Evolutionary conservation across 2,888 invertebrate genomes (phyloP).

Genomic region (Noctua pronuba): DNA sequence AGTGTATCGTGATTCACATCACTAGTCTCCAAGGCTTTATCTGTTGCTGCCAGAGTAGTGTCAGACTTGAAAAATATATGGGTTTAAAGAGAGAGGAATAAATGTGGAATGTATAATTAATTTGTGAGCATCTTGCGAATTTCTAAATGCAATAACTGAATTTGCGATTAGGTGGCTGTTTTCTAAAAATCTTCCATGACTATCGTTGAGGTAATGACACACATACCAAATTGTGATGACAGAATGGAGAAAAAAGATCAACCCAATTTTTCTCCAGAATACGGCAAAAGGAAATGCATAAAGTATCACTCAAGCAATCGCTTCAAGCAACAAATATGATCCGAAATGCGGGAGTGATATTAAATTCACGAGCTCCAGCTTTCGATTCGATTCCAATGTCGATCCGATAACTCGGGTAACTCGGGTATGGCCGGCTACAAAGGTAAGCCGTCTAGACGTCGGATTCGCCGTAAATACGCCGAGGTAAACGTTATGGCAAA

Average conservation of each 20-base stretch:
- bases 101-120: slow-evolving; percentile 59
- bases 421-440: slow-evolving; percentile 51
- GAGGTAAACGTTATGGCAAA: slow-evolving; percentile 54
- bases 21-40: slow-evolving; percentile 62
- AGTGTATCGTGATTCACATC: slow-evolving; percentile 66
- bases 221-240: background rate
- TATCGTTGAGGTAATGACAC: background rate
- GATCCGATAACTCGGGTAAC: slow-evolving; percentile 48
- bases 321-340: slow-evolving; percentile 17
- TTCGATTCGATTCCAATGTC: slow-evolving; percentile 36
- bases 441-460: slow-evolving; percentile 61
- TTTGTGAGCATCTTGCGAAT: slow-evolving; percentile 3
- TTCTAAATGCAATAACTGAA: slow-evolving; percentile 37
- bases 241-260: background rate
- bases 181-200: background rate
- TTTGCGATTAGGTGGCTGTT: slow-evolving; percentile 1
- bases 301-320: slow-evolving; percentile 6
- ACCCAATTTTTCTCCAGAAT: background rate
- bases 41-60: slow-evolving; percentile 27
- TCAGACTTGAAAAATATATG: slow-evolving; percentile 36
- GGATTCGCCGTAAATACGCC: slow-evolving; percentile 49
- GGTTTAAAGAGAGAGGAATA: slow-evolving; percentile 5
- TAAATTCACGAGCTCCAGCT: slow-evolving; percentile 34
- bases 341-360: slow-evolving; percentile 32
- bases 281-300: background rate